Evolutionary conservation across 2,888 invertebrate species (phyloP), one percentile per base, ranked within the genome.

Genomic region (Pristionchus japonicus): DNA sequence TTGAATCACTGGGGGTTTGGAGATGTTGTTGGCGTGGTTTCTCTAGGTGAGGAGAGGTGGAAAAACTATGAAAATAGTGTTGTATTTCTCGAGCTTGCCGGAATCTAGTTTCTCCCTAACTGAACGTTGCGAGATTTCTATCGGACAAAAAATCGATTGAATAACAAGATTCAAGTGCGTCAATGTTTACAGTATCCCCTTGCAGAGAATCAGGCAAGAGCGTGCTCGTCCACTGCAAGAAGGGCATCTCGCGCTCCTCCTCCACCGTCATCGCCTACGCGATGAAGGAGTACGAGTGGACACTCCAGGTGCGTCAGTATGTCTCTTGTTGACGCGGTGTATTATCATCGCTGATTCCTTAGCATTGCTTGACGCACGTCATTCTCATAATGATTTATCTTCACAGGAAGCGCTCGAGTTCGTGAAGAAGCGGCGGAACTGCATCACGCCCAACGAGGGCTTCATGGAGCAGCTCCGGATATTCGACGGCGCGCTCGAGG

Each of bases 211-310:
- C 90, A 34, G 91, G 92, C 3, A 87, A 97, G 88, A 98, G 98
- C 95, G 98, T 98, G 88, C 96, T 99, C 93, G 99, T 99, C 86
- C 99, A 99, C 95, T 99, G 99, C 95, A 99, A 99, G 96, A 99
- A 99, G 98, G 99, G 99, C 40, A 97, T 99, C 90, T 98, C 98
- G 95, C 96, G 99, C 91, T 99, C 99, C 40, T 98, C 99, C 9
- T 98, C 98, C 3, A 98, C 98, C 43, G 99, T 93, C 4, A 92
- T 91, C 77, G 92, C 92, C 4, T 92, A 91, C 86, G 90, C 90
- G 40, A 99, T 99, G 99, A 93, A 92, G 86, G 93, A 92, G 77
- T 93, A 93, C 88, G 91, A 91, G 27, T 93, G 93, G 93, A 31
- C 88, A 15, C 89, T 93, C 52, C 90, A 43, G 70, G 67, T 67